Percentiles rank a stretch among this genome's conserved stretches.
These are phyloP conservation scores for Florisuga fusca DNA, from an alignment of 2,797 vertebrate genomes.

Conservation along the genomic window DNA sequence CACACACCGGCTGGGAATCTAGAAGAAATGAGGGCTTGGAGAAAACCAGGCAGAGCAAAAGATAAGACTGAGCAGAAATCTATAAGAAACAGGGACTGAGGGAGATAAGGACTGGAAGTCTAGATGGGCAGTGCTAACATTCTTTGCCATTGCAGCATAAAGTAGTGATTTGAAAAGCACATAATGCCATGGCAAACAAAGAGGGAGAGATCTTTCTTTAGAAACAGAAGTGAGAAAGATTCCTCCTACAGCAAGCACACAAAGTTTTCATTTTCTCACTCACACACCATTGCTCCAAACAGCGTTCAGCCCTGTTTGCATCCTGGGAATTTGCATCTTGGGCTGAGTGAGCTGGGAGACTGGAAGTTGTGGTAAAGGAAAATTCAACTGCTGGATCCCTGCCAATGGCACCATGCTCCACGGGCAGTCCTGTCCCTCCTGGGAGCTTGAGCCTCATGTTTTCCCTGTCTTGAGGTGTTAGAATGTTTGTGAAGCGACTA, in stretches of 20 bases:
- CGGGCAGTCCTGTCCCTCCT: not conserved
- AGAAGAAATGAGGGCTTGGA: not conserved
- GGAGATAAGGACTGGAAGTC: not conserved
- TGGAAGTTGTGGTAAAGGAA: not conserved
- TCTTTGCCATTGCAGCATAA: not conserved
- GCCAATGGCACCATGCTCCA: not conserved
- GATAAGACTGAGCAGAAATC: not conserved
- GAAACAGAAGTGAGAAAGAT: conserved; percentile 71
- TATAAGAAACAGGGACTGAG: not conserved
- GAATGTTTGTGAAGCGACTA: not conserved
- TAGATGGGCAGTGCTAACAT: not conserved
- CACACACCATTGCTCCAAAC: conserved; percentile 27
- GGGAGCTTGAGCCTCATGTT: not conserved
- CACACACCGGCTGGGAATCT: not conserved
- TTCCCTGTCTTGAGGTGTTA: not conserved
- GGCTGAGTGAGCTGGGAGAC: not conserved
- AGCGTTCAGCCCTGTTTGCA: conserved; percentile 9
- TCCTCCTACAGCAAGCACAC: conserved; percentile 67
- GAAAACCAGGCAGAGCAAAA: not conserved
- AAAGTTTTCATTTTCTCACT: conserved; percentile 68
- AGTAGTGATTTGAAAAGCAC: conserved; percentile 20
- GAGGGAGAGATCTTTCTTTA: conserved; percentile 53
- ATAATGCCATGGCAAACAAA: conserved; percentile 54
- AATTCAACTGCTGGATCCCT: not conserved
- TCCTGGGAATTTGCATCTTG: not conserved